Percentiles rank a stretch among this genome's conserved stretches.
Conservation (phyloP, 2,888 invertebrate genomes). For the Ferrisia virgata region DNA sequence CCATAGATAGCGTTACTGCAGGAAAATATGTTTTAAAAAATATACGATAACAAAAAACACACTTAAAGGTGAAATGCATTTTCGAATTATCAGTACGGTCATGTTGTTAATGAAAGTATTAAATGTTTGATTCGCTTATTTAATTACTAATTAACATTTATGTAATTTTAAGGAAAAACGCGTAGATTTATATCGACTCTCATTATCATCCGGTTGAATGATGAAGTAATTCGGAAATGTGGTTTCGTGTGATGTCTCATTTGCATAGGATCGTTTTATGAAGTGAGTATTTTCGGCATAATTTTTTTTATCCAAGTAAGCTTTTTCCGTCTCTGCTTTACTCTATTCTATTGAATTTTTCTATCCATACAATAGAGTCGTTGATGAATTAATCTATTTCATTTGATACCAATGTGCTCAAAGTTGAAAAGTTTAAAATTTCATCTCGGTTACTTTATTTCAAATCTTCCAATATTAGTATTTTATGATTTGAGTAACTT, state of each 20-base stretch:
- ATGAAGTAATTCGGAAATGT: not conserved
- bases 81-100: not conserved
- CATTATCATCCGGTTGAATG: conserved; percentile 4
- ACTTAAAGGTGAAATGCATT: conserved; percentile 6
- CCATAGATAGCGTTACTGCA: not conserved
- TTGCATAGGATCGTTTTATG: not conserved
- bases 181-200: not conserved
- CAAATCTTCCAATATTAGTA: not conserved
- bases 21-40: not conserved
- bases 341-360: not conserved
- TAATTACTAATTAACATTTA: conserved; percentile 10
- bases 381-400: not conserved
- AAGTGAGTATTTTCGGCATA: not conserved
- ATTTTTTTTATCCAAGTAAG: conserved; percentile 21
- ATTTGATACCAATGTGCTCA: not conserved
- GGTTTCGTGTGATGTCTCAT: not conserved
- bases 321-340: not conserved
- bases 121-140: conserved; percentile 21
- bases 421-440: not conserved
- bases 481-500: not conserved
- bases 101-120: conserved; percentile 1
- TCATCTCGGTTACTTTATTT: not conserved
- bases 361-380: conserved; percentile 23
- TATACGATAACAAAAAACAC: not conserved
- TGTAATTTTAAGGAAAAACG: not conserved